Evolutionary conservation across 2,888 invertebrate species (phyloP), one percentile per base, ranked within the genome.

Genomic region (Ophioninae sp.): DNA sequence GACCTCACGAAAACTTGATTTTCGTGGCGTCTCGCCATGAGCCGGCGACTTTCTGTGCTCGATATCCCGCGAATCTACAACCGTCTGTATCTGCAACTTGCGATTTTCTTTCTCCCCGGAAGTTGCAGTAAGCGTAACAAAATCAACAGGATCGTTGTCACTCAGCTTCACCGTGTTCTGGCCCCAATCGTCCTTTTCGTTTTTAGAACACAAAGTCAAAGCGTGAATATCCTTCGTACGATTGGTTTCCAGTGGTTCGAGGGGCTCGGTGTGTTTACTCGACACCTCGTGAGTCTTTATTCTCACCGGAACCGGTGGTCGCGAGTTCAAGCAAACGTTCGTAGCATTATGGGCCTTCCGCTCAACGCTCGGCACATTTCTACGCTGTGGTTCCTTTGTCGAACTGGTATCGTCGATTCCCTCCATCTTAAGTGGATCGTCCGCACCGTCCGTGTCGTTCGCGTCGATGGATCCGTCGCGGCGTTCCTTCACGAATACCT

Each of bases 21-120:
- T 89, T 64, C 87, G 84, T 21, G 88, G 87, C 10, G 87, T 86
- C 78, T 89, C 89, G 5, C 88, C 87, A 76, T 88, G 88, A 37
- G 88, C 85, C n/a, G 88, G 84, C 44, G 88, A 89, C 75, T 88
- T 88, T 72, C 87, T 85, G 65, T 86, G 87, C 57, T 89, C 88
- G 21, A 87, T 82, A 39, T 89, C 88, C 30, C 87, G 87, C 23
- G 87, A 82, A 79, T 88, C 88, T 41, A 78, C 83, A 39, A 84
- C 69, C 1, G 82, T 69, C 37, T 84, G 84, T 0, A 72, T 10
- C 50, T 50, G 50, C n/a, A 79, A 21, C 17, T 89, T 85, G 17
- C 85, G 79, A 81, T 81, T 81, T 8, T 86, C 79, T 50, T 76
- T 79, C 20, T 84, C 84, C 13, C 84, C 82, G 23, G 72, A 64